These are phyloP conservation scores for Alcedo atthis DNA, from an alignment of 2,797 vertebrate genomes.

Conservation along the genomic window DNA sequence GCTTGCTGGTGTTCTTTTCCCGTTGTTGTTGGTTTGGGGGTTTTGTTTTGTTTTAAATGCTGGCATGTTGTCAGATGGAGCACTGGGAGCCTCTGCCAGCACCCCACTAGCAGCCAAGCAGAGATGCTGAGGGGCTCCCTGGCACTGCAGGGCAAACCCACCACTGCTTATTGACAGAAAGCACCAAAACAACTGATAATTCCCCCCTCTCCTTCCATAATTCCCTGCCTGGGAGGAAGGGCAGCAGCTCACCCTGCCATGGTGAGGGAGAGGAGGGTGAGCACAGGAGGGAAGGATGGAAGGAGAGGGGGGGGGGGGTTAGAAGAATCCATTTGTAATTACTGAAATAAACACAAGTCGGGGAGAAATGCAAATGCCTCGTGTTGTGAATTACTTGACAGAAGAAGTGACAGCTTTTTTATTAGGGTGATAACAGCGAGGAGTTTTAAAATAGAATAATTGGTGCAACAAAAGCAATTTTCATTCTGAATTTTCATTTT, in stretches of 20 bases:
- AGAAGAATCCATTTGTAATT: slow-evolving; percentile 61
- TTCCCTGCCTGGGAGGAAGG: background rate
- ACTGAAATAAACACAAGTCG: slow-evolving; percentile 60
- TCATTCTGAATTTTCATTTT: slow-evolving; percentile 77
- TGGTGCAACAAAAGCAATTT: slow-evolving; percentile 79
- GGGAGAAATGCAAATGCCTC: slow-evolving; percentile 57
- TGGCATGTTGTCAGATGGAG: background rate
- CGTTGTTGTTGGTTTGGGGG: too few species aligned
- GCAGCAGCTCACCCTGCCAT: background rate
- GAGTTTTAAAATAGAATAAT: slow-evolving; percentile 79
- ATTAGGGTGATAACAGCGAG: slow-evolving; percentile 66
- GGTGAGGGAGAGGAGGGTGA: background rate
- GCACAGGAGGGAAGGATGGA: background rate
- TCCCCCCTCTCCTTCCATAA: background rate
- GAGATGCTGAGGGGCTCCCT: background rate
- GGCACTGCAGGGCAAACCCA: background rate
- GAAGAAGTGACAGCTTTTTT: slow-evolving; percentile 74
- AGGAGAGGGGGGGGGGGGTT: background rate
- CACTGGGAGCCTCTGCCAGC: background rate
- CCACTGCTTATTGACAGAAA: background rate
- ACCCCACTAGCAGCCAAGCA: accelerated
- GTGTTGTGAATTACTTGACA: slow-evolving; percentile 54
- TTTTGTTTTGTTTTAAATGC: background rate
- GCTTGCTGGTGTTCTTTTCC: too few species aligned
- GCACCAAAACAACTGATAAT: background rate